Evolutionary conservation across 2,888 invertebrate species (phyloP), one percentile per base, ranked within the genome.

Genomic region (Nebria brevicollis): DNA sequence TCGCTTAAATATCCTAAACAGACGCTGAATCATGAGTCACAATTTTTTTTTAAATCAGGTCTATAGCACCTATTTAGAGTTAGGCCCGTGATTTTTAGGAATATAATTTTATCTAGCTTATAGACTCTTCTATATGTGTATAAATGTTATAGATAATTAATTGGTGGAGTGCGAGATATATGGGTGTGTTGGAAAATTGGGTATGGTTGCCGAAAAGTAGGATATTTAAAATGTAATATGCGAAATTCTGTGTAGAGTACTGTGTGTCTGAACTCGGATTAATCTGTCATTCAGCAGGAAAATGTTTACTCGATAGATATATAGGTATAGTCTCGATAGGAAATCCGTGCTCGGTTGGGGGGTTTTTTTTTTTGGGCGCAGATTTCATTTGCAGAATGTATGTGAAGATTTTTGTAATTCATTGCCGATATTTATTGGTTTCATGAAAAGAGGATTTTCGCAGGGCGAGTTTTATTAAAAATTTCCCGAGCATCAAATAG

Each of bases 391-490:
- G 4, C 11, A 6, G 13, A 54, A 54, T 3, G 54, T 54, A 54
- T 54, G 54, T 54, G 54, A 54, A 54, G 54, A 54, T 54, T 54
- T 54, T 54, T 54, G 54, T 54, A 54, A 54, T 54, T 54, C 54
- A 54, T 54, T 54, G 54, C 11, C 54, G 54, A 54, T 54, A 54
- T 54, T 54, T 54, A 54, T 54, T 54, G 54, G 54, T 54, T 54
- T 54, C 54, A 54, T 54, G 54, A 54, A 54, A 54, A 54, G 54
- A 54, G 54, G 54, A 54, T 54, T 54, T 54, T 54, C 54, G 54
- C 11, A 54, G 54, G 34, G 54, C 54, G 54, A 54, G 11, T 54
- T 54, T 54, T 54, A 54, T 54, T 54, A 54, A 54, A 54, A 54
- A 11, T 54, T 13, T 54, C 54, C 13, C 54, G 54, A 8, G 8